A percentile compares a stretch with the other conserved stretches of the same genome.
These are phyloP conservation scores for Plebejus melissa DNA, from an alignment of 2,888 invertebrate species.

Conservation along the genomic window DNA sequence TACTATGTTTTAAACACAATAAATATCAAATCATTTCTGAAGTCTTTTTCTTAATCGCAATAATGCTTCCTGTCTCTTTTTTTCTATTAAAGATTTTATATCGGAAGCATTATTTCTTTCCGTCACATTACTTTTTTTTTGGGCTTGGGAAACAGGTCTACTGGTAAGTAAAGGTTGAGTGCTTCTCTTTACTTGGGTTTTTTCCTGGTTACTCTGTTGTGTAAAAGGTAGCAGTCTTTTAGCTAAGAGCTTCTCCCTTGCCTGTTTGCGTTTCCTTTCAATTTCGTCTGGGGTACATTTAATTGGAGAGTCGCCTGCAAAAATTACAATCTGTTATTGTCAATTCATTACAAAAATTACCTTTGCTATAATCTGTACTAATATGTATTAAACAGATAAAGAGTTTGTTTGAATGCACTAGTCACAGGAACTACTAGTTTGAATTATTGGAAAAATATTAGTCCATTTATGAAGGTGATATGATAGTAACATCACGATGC, in stretches of 20 bases:
- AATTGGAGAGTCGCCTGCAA: slow-evolving; percentile 59
- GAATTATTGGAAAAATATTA: no score
- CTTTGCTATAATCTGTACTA: no score
- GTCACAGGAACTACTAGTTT: no score
- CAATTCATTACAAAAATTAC: neutral
- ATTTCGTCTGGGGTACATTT: slow-evolving; percentile 80
- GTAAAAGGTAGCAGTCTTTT: slow-evolving; percentile 70
- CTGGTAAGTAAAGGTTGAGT: neutral
- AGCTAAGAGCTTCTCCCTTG: slow-evolving; percentile 78
- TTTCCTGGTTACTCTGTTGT: slow-evolving; percentile 43
- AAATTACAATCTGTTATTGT: neutral
- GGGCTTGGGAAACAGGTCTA: slow-evolving; percentile 39
- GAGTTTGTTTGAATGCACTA: no score
- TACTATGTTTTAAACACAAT: slow-evolving; percentile 11
- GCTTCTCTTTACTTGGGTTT: slow-evolving; percentile 39
- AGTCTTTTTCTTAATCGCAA: slow-evolving; percentile 63
- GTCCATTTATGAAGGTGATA: no score
- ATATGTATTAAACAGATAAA: no score
- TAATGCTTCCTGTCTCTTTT: slow-evolving; percentile 70
- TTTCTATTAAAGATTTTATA: slow-evolving; percentile 62
- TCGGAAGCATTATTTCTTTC: slow-evolving; percentile 40
- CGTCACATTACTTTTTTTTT: slow-evolving; percentile 35
- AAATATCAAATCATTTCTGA: slow-evolving; percentile 40
- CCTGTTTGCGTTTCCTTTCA: slow-evolving; percentile 79
- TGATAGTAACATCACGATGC: no score